A percentile compares a stretch with the other conserved stretches of the same genome.
phyloP scores from a whole-genome alignment of 2,888 invertebrate genomes.

The Agrotis ipsilon region DNA sequence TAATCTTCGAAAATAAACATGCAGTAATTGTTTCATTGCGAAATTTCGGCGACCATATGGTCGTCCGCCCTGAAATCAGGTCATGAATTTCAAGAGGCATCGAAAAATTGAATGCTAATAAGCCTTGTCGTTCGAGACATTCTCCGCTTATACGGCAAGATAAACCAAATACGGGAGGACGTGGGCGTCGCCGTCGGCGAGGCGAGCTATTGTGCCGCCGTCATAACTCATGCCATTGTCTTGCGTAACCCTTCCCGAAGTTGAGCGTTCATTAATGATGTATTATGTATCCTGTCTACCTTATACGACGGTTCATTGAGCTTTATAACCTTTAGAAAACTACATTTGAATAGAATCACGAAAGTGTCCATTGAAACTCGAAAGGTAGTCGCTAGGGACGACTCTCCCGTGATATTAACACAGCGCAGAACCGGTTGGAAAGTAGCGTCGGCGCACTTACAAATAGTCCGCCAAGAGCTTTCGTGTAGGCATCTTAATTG shows the following conservation, averaged over 20 bases:
- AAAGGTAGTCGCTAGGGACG: slow-evolving; percentile 68
- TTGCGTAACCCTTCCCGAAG: slow-evolving; percentile 82
- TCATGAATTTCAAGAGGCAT: slow-evolving; percentile 74
- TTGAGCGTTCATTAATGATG: slow-evolving; percentile 78
- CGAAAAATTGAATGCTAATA: slow-evolving; percentile 83
- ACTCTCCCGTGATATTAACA: slow-evolving; percentile 71
- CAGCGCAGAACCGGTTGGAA: slow-evolving; percentile 83
- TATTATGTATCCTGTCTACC: slow-evolving; percentile 84
- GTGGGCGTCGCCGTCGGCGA: slow-evolving; percentile 85
- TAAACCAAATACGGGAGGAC: slow-evolving; percentile 80
- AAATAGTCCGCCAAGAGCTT: slow-evolving; percentile 75
- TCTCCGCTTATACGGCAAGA: slow-evolving; percentile 86
- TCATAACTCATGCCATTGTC: slow-evolving; percentile 82
- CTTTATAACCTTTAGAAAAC: slow-evolving; percentile 72
- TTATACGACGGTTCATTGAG: slow-evolving; percentile 84
- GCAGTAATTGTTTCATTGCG: slow-evolving; percentile 36
- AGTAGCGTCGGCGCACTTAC: slow-evolving; percentile 77
- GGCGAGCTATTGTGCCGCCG: slow-evolving; percentile 73
- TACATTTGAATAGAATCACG: slow-evolving; percentile 63
- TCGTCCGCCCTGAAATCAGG: slow-evolving; percentile 64
- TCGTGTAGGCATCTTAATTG: slow-evolving; percentile 83
- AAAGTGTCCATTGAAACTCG: slow-evolving; percentile 62
- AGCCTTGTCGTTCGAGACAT: slow-evolving; percentile 76
- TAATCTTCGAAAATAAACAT: slow-evolving; percentile 34
- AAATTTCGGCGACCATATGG: slow-evolving; percentile 77